These are phyloP conservation scores for Macrotus californicus DNA, from an alignment of 2,113 vertebrate species.

Conservation along the genomic window DNA sequence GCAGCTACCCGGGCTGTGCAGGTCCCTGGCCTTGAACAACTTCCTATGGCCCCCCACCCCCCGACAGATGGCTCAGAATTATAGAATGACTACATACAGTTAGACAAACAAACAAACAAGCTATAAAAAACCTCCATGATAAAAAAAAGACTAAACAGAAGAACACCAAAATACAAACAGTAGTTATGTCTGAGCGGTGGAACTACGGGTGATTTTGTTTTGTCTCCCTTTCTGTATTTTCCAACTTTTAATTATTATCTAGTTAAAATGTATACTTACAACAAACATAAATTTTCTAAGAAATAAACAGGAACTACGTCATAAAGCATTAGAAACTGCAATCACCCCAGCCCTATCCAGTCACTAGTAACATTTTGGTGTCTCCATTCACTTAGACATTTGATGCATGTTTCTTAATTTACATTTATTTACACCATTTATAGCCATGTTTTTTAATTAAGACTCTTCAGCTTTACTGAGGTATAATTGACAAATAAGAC, in stretches of 20 bases:
- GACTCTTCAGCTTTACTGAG: neutral
- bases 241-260: neutral
- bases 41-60: neutral
- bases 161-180: neutral
- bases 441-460: neutral
- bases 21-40: rapidly evolving
- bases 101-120: neutral
- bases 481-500: neutral
- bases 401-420: neutral
- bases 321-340: neutral
- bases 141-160: neutral
- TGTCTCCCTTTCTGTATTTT: neutral
- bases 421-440: neutral
- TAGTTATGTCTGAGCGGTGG: neutral
- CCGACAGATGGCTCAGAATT: neutral
- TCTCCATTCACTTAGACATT: neutral
- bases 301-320: neutral
- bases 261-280: neutral
- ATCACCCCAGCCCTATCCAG: neutral
- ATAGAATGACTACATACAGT: neutral
- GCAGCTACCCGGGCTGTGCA: neutral
- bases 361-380: neutral
- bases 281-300: neutral
- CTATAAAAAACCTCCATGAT: neutral
- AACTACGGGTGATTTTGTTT: neutral